Percentiles rank a stretch among this genome's conserved stretches.
phyloP scores from a whole-genome alignment of 1,140 invertebrate genomes.

The Drosophila orena region DNA sequence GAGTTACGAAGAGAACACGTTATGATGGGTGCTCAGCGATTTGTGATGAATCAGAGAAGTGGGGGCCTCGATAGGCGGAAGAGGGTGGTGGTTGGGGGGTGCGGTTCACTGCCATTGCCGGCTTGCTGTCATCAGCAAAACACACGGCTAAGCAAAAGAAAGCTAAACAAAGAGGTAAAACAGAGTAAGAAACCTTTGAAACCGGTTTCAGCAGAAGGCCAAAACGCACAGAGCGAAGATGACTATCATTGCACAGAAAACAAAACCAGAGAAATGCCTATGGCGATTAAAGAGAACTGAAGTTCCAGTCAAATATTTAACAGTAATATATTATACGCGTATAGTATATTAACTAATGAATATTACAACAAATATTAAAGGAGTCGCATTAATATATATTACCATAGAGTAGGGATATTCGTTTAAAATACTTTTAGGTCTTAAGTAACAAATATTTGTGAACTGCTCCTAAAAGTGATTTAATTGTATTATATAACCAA shows the following conservation, averaged over 20 bases:
- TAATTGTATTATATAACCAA: no score
- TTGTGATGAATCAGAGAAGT: conserved; percentile 60
- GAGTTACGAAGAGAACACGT: conserved; percentile 19
- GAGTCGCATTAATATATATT: no score
- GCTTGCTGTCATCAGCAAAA: conserved; percentile 72
- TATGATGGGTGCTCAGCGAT: conserved; percentile 28
- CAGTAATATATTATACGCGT: background rate
- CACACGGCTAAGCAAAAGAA: conserved; percentile 72
- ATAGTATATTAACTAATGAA: background rate
- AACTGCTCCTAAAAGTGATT: no score
- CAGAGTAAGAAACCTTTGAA: conserved; percentile 71
- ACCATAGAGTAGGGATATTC: no score
- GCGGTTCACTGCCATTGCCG: conserved; percentile 40
- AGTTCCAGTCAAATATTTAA: background rate
- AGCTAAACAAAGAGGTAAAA: conserved; percentile 70
- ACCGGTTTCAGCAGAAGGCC: conserved; percentile 78
- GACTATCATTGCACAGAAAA: conserved; percentile 22
- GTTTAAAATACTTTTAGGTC: no score
- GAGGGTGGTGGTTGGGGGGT: background rate
- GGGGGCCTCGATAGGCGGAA: background rate
- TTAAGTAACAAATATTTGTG: no score
- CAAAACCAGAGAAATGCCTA: background rate
- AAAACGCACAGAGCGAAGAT: conserved; percentile 46
- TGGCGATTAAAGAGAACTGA: background rate
- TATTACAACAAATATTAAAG: no score